Conservation (phyloP, 2,113 vertebrate species). For the Leuciscus idus region DNA sequence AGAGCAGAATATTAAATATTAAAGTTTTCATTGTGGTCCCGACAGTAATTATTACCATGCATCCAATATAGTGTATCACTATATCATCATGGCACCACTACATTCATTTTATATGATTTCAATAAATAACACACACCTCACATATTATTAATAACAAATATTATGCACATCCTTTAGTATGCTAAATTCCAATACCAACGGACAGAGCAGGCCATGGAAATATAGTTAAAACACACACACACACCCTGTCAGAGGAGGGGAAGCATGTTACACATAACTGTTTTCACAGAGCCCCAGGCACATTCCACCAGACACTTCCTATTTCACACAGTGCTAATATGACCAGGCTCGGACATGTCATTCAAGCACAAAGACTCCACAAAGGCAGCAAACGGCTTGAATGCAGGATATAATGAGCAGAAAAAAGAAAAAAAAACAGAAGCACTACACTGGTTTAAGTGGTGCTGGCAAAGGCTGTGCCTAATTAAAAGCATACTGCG, state of each 20-base stretch:
- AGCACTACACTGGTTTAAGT: constrained; percentile 11
- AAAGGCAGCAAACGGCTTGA: not conserved
- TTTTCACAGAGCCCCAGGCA: constrained; percentile 70
- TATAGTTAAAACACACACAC: not conserved
- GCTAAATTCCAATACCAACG: constrained; percentile 26
- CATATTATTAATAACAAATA: not conserved
- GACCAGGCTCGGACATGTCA: constrained; percentile 70
- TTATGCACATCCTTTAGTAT: constrained; percentile 8
- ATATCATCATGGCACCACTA: not conserved
- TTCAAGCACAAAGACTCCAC: constrained; percentile 34
- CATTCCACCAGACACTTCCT: constrained; percentile 71
- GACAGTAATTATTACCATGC: not conserved
- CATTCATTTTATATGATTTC: not conserved
- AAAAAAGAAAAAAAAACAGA: not conserved
- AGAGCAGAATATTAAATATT: too few species aligned
- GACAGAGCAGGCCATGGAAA: constrained; percentile 37
- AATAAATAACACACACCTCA: constrained; percentile 21
- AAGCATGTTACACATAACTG: constrained; percentile 49
- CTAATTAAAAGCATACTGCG: constrained; percentile 3
- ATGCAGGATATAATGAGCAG: constrained; percentile 22
- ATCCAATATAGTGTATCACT: not conserved
- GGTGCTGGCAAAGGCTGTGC: not conserved
- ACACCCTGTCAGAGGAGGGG: constrained; percentile 10
- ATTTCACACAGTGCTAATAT: constrained; percentile 65
- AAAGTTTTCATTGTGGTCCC: not conserved